Conservation (phyloP, 2,888 invertebrate species). For the Epinotia ramella region DNA sequence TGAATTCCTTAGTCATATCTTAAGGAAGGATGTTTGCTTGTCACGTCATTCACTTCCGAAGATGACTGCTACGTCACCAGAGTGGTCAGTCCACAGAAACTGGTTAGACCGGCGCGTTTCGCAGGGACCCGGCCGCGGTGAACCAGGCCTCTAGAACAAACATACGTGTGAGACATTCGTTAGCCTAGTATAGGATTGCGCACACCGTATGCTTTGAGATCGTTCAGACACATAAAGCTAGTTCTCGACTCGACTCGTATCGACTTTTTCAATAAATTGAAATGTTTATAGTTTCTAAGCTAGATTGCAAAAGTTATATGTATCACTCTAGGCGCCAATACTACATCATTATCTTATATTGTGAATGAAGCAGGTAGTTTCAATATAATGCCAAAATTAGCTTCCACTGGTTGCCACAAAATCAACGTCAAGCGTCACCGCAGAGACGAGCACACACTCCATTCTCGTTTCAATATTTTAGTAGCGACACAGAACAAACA, state of each 20-base stretch:
- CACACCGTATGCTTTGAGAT: conserved; percentile 48
- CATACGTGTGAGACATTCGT: conserved; percentile 68
- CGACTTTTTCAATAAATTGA: background rate
- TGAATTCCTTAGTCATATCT: conserved; percentile 48
- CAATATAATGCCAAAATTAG: conserved; percentile 43
- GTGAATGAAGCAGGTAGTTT: background rate
- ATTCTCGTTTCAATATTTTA: conserved; percentile 82
- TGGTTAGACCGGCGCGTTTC: conserved; percentile 62
- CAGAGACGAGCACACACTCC: conserved; percentile 73
- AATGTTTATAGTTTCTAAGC: background rate
- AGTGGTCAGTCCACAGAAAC: conserved; percentile 56
- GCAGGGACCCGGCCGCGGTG: conserved; percentile 67
- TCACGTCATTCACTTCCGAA: conserved; percentile 63
- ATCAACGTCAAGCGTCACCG: conserved; percentile 61
- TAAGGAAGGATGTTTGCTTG: conserved; percentile 61
- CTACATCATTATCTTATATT: background rate
- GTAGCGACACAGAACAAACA: conserved; percentile 82
- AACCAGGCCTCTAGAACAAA: conserved; percentile 70
- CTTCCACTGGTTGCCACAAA: conserved; percentile 57
- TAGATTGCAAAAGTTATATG: background rate
- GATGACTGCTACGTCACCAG: conserved; percentile 55
- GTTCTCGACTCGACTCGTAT: background rate
- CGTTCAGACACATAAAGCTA: background rate
- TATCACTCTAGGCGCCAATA: background rate
- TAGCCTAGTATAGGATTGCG: conserved; percentile 55